phyloP scores from a whole-genome alignment of 2,113 vertebrate species.

The Malurus elegans region DNA sequence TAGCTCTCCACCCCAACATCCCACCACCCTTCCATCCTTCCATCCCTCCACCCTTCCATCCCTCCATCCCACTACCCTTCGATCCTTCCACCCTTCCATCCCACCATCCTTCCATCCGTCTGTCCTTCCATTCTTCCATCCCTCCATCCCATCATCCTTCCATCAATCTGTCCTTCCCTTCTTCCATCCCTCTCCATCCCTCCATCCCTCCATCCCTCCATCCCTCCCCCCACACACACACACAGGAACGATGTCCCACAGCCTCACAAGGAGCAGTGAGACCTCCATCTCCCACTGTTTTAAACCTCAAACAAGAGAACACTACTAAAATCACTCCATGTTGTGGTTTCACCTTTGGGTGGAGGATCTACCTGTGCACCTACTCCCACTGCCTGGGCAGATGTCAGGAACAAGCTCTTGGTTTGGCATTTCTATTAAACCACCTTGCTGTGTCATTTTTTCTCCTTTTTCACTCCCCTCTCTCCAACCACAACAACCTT shows the following conservation, averaged over 20 bases:
- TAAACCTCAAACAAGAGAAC: background rate
- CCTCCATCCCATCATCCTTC: background rate
- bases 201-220: background rate
- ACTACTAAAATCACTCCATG: background rate
- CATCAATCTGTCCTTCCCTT: too few species aligned
- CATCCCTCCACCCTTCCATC: background rate
- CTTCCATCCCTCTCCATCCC: background rate
- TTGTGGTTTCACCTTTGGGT: background rate
- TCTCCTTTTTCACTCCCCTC: background rate
- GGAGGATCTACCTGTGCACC: background rate
- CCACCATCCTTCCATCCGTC: background rate
- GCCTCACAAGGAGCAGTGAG: background rate
- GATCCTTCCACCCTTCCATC: background rate
- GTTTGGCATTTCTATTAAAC: background rate
- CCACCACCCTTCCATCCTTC: background rate
- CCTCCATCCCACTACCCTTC: background rate
- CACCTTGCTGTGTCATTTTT: background rate
- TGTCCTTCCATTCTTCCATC: background rate
- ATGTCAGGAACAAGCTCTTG: fast-evolving
- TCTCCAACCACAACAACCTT: background rate
- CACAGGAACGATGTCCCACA: background rate
- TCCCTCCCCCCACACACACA: background rate
- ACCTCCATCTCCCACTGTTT: background rate
- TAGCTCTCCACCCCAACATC: background rate
- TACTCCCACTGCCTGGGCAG: background rate